Percentiles rank a stretch among this genome's conserved stretches.
Conservation (phyloP, 2,888 invertebrate genomes). For the Hyles lineata region DNA sequence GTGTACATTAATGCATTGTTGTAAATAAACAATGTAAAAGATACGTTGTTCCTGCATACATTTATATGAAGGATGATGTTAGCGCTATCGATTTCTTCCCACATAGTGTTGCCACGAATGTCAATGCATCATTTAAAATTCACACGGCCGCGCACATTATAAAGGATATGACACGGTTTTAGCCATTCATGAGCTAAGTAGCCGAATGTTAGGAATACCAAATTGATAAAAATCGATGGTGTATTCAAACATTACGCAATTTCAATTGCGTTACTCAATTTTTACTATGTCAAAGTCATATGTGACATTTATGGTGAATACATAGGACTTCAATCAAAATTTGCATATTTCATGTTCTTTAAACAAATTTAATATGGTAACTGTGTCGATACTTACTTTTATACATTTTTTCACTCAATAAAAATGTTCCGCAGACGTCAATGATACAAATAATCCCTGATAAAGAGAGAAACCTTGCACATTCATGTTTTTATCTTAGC, state of each 20-base stretch:
- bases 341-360: no score
- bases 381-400: background rate
- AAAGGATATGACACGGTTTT: slow-evolving; percentile 30
- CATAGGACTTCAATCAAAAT: no score
- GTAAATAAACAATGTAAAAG: background rate
- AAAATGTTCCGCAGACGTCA: slow-evolving; percentile 20
- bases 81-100: slow-evolving; percentile 21
- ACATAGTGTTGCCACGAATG: slow-evolving; percentile 6
- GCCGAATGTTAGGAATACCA: slow-evolving; percentile 20
- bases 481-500: slow-evolving; percentile 30
- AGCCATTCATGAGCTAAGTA: slow-evolving; percentile 26
- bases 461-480: slow-evolving; percentile 28
- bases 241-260: background rate
- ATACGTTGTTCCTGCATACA: slow-evolving; percentile 18
- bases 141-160: slow-evolving; percentile 25
- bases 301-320: no score
- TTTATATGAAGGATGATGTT: slow-evolving; percentile 21
- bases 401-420: slow-evolving; percentile 4
- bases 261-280: background rate
- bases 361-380: background rate
- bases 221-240: slow-evolving; percentile 4
- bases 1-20: background rate
- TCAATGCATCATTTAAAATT: slow-evolving; percentile 29
- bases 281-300: background rate
- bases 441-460: slow-evolving; percentile 23